phyloP scores from a whole-genome alignment of 2,797 vertebrate species.

The Garrulus glandarius region DNA sequence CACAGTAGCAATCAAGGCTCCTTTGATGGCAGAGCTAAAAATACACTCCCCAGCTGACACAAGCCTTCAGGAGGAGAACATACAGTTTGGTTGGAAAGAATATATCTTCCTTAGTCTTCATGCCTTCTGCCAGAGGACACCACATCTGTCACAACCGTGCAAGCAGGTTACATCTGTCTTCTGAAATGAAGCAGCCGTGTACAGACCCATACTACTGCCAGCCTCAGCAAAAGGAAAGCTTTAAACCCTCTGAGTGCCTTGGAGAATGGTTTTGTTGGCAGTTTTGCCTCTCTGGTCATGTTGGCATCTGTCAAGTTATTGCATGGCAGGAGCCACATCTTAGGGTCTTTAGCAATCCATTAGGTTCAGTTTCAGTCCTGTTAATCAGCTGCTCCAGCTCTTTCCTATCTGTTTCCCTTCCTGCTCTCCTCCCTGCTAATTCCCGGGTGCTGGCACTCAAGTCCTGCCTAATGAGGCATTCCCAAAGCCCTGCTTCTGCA shows the following conservation, averaged over 20 bases:
- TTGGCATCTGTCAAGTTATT: background rate
- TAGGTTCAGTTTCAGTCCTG: background rate
- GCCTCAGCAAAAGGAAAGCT: background rate
- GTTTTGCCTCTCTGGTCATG: background rate
- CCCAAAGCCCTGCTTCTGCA: background rate
- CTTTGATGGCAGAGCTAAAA: constrained; percentile 67
- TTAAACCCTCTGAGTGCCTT: background rate
- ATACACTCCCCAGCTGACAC: constrained; percentile 41
- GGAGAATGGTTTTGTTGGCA: background rate
- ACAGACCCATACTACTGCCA: background rate
- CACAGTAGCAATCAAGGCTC: constrained; percentile 62
- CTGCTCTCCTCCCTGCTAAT: background rate
- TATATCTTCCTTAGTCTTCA: background rate
- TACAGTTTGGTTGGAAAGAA: constrained; percentile 22
- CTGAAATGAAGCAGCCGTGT: background rate
- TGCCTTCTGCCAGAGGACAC: background rate
- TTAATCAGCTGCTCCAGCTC: background rate
- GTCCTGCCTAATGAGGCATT: background rate
- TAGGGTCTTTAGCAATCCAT: background rate
- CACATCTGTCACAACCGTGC: background rate
- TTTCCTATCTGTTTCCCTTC: background rate
- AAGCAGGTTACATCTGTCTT: background rate
- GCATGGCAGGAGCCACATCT: background rate
- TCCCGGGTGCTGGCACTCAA: background rate
- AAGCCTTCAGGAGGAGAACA: constrained; percentile 24